phyloP scores from a whole-genome alignment of 2,113 vertebrate genomes.

The Mobula birostris region DNA sequence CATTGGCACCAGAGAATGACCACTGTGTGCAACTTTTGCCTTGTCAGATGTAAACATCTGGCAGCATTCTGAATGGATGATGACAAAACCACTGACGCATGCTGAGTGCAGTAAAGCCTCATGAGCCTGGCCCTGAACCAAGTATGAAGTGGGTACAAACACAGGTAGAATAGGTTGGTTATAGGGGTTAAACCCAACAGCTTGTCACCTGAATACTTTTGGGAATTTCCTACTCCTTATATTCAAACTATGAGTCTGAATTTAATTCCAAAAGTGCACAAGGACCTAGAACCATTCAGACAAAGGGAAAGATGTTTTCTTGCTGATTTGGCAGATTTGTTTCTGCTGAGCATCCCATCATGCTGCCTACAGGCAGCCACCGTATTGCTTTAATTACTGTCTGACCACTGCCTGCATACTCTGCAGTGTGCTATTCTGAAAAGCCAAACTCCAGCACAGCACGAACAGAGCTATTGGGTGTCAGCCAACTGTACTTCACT shows the following conservation, averaged over 20 bases:
- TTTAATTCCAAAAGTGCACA: background rate
- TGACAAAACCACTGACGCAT: background rate
- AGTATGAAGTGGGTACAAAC: background rate
- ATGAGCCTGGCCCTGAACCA: background rate
- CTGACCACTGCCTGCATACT: slow-evolving; percentile 5
- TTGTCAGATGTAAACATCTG: background rate
- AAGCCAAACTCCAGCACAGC: background rate
- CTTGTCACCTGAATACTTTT: too few relatives aligned
- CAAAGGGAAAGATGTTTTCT: slow-evolving; percentile 13
- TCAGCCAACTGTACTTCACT: slow-evolving; percentile 1
- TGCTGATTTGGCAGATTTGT: slow-evolving; percentile 16
- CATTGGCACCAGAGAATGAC: background rate
- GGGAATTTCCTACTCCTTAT: background rate
- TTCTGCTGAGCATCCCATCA: background rate
- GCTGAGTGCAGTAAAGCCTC: background rate
- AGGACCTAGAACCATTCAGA: background rate
- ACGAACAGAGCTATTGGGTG: background rate
- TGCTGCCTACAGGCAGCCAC: background rate
- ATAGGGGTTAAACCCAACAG: background rate
- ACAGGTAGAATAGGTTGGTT: background rate
- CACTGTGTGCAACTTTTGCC: background rate
- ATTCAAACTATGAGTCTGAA: background rate
- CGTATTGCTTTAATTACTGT: slow-evolving; percentile 26
- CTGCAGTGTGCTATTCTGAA: background rate
- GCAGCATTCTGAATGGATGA: background rate